These are phyloP conservation scores for Phyllotis vaccarum DNA, from an alignment of 2,797 vertebrate genomes.

Conservation along the genomic window DNA sequence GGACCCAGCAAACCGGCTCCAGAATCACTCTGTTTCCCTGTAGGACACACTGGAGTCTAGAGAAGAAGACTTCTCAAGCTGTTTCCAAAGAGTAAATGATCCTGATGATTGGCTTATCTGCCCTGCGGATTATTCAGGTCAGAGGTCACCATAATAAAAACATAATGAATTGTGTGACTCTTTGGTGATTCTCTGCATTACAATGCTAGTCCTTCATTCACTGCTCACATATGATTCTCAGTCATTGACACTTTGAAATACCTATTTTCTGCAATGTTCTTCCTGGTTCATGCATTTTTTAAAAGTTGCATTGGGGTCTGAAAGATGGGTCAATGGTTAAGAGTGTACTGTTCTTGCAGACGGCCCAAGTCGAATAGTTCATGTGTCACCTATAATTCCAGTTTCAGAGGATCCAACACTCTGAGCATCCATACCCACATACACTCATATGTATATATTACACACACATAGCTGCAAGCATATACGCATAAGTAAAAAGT, in stretches of 20 bases:
- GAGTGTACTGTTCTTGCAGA: background rate
- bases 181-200: background rate
- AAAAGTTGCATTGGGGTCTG: background rate
- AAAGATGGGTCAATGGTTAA: background rate
- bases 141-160: conserved; percentile 39
- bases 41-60: background rate
- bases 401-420: background rate
- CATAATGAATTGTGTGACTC: background rate
- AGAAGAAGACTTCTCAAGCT: background rate
- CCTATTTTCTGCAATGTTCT: background rate
- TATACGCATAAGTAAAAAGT: background rate
- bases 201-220: background rate
- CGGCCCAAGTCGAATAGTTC: accelerated
- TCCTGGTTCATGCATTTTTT: background rate
- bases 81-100: background rate
- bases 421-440: background rate
- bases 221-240: background rate
- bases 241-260: background rate
- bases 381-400: background rate
- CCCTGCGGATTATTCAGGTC: background rate
- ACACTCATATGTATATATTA: background rate
- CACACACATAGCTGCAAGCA: background rate
- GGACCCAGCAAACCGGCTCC: background rate
- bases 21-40: background rate
- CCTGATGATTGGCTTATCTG: background rate